Base-by-base conservation (phyloP, 2,797 vertebrate species). In the Chloroceryle amazona region DNA sequence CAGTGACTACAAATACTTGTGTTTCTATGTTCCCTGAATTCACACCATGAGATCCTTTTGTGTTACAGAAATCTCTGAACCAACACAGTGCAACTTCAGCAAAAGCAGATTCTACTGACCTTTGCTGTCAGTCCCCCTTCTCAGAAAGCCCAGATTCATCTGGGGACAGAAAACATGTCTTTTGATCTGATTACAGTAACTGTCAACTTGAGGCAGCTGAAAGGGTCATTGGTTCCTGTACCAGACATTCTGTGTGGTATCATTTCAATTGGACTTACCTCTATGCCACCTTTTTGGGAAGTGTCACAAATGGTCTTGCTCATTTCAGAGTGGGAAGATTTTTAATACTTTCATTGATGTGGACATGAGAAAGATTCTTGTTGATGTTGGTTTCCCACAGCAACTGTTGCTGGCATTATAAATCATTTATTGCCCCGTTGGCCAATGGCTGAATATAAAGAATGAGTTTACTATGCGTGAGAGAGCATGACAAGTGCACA, bases 321-420 rank as follows among this genome's bases (percentile, higher is more conserved):
- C 5, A 1, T 18, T 66, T 91, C 57, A 16, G 47, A 93, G n/a
- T 1, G 4, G 68, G 37, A 93, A 89, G 76, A 62, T 74, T 95
- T 93, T 91, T 78, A 91, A 57, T 75, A 85, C n/a, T 89, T 93
- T 83, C 29, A 33, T 46, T 86, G 90, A 91, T 70, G 76, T 35
- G 74, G 71, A 88, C 71, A 57, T 60, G 67, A 91, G 89, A 93
- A 93, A 95, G 84, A 87, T 73, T 95, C 89, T 93, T 95, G 92
- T 95, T 98, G 92, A 93, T 95, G 78, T 42, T 72, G 57, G 80
- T 94, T 97, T 90, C 83, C 96, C 94, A 37, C 67, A 96, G 96
- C 95, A 97, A 98, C 96, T 79, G 94, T 98, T 97, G 89, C 95
- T 89, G 86, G 97, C 96, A 96, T 94, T 96, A 96, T 97, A 96